Conservation (phyloP, 1,140 invertebrate species). For the Pararge aegeria region DNA sequence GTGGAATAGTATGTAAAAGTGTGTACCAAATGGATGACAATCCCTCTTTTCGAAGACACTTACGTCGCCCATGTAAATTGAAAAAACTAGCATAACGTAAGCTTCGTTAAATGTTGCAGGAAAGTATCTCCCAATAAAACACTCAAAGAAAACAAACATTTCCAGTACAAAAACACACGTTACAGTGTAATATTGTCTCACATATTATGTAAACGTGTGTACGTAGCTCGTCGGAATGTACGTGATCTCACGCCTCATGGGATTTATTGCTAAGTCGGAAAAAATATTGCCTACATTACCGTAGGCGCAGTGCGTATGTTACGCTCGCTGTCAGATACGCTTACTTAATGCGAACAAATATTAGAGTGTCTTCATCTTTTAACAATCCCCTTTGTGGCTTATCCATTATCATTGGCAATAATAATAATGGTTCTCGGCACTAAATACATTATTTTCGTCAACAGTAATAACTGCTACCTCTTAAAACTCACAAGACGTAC, state of each 20-base stretch:
- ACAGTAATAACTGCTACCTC: too few species aligned
- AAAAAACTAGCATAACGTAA: not conserved
- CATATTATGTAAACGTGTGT: constrained; percentile 26
- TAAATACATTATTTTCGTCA: too few species aligned
- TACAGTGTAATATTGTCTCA: constrained; percentile 23
- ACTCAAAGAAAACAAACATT: not conserved
- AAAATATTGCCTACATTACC: constrained; percentile 41
- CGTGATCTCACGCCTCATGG: constrained; percentile 38
- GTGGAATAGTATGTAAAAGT: too few species aligned
- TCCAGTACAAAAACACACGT: constrained; percentile 17
- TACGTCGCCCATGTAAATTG: too few species aligned
- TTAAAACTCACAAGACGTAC: too few species aligned
- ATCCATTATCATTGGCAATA: too few species aligned
- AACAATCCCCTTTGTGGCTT: too few species aligned
- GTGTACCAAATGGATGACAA: too few species aligned
- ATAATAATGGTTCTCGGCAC: too few species aligned
- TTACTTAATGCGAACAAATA: constrained; percentile 12
- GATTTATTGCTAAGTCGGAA: constrained; percentile 39
- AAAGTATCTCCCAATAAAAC: not conserved
- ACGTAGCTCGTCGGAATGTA: constrained; percentile 29
- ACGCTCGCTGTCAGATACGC: constrained; percentile 17
- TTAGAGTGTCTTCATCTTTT: too few species aligned
- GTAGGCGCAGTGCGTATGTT: constrained; percentile 29
- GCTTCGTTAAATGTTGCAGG: not conserved
- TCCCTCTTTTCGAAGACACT: too few species aligned